A percentile compares a stretch with the other conserved stretches of the same genome.
Evolutionary conservation across 2,113 vertebrate genomes (phyloP).

Genomic region (Brachyistius frenatus): DNA sequence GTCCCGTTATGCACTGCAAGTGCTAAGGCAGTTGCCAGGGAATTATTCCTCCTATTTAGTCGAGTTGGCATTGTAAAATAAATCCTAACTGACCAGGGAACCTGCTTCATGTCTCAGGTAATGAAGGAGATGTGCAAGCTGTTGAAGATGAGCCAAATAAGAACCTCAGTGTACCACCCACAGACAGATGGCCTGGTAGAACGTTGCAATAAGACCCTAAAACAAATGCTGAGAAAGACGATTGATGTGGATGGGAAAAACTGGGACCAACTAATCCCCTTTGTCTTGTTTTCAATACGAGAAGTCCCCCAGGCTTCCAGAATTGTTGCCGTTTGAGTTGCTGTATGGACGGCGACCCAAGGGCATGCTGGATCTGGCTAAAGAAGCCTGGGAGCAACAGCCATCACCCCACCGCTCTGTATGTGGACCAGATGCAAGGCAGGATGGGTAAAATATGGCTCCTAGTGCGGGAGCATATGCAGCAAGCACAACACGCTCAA

Average conservation of each 20-base stretch:
- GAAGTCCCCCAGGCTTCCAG: background rate
- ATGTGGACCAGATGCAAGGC: no score
- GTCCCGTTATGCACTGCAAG: no score
- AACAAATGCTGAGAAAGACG: background rate
- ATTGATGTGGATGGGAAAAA: background rate
- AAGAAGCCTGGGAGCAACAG: background rate
- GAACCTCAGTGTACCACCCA: background rate
- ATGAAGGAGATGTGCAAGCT: background rate
- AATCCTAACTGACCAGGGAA: background rate
- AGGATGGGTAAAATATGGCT: no score
- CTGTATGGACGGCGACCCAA: background rate
- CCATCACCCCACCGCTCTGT: no score
- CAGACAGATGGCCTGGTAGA: conserved; percentile 1
- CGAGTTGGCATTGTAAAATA: background rate
- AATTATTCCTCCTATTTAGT: no score
- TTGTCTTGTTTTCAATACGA: background rate
- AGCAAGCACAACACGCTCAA: background rate
- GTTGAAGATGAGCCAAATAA: background rate
- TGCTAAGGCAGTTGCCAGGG: no score
- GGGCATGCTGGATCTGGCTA: background rate
- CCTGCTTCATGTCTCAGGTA: background rate
- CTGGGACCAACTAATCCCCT: background rate
- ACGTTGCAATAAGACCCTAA: background rate
- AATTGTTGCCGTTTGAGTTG: background rate
- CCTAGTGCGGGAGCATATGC: background rate